phyloP scores from a whole-genome alignment of 2,797 vertebrate genomes.

The Moxostoma hubbsi region DNA sequence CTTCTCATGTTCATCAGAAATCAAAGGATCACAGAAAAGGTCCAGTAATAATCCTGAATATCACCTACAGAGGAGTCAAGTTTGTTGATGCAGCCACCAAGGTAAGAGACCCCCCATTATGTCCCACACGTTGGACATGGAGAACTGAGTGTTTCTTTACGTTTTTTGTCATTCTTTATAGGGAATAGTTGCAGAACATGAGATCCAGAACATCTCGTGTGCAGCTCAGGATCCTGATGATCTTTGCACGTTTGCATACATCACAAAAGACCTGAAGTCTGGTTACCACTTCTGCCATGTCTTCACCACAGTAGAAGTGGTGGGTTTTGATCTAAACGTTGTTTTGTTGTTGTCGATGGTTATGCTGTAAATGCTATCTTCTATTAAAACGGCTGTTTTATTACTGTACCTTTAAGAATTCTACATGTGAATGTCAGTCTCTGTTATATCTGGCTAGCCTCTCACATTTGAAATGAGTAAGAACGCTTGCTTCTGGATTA shows the following conservation, averaged over 20 bases:
- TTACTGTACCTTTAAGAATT: no score
- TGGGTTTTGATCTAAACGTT: no score
- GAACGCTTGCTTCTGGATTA: background rate
- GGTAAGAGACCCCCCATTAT: no score
- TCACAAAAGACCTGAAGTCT: slow-evolving; percentile 98
- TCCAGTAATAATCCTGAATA: slow-evolving; percentile 93
- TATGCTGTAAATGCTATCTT: no score
- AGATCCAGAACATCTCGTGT: slow-evolving; percentile 98
- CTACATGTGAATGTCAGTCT: no score
- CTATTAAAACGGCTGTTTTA: no score
- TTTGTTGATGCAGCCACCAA: slow-evolving; percentile 98
- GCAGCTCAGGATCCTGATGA: slow-evolving; percentile 98
- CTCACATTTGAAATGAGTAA: no score
- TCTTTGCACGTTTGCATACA: slow-evolving; percentile 96
- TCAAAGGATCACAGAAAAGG: slow-evolving; percentile 97
- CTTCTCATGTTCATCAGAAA: slow-evolving; percentile 76
- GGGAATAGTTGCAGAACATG: slow-evolving; percentile 97
- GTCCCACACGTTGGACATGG: no score
- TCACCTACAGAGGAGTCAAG: slow-evolving; percentile 98
- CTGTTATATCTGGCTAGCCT: no score
- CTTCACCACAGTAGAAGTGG: slow-evolving; percentile 97
- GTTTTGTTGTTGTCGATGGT: no score
- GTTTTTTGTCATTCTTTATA: slow-evolving; percentile 60
- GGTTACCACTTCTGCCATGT: slow-evolving; percentile 98
- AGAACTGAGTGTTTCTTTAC: background rate